Percentiles rank a stretch among this genome's conserved stretches.
Evolutionary conservation across 2,888 invertebrate species (phyloP).

Genomic region (Drosophila quasianomalipes): DNA sequence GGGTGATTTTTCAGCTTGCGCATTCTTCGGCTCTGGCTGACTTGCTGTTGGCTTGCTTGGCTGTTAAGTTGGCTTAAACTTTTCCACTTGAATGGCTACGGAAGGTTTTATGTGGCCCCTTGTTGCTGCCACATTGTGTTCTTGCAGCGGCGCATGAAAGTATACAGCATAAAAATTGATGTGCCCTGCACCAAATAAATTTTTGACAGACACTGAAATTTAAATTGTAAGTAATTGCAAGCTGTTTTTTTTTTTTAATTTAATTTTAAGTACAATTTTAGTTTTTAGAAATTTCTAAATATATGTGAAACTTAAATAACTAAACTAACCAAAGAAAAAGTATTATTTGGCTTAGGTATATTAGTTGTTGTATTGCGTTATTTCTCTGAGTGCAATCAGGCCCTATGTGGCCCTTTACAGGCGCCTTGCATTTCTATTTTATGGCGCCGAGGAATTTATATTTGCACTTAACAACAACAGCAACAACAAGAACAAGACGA

Average conservation of each 20-base stretch:
- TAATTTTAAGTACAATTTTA: not conserved
- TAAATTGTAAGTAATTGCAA: not conserved
- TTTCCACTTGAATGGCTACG: conserved; percentile 80
- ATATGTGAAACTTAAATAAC: not conserved
- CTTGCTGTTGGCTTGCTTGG: conserved; percentile 9
- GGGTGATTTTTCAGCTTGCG: conserved; percentile 58
- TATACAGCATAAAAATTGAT: conserved; percentile 74
- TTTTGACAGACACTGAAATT: conserved; percentile 52
- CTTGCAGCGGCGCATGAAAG: conserved; percentile 73
- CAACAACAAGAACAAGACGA: conserved; percentile 30
- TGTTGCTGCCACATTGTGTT: conserved; percentile 58
- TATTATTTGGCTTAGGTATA: too few species aligned
- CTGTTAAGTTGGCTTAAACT: conserved; percentile 78
- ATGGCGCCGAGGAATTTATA: conserved; percentile 75
- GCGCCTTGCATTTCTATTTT: conserved; percentile 56
- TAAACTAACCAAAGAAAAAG: not conserved
- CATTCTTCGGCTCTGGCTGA: conserved; percentile 35
- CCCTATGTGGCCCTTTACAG: conserved; percentile 7
- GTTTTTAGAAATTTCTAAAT: not conserved
- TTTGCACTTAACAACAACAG: conserved; percentile 73
- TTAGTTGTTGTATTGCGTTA: not conserved
- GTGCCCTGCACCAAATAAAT: conserved; percentile 75
- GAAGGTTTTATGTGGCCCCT: conserved; percentile 71
- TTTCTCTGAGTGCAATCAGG: not conserved
- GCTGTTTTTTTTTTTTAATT: not conserved